Base-by-base conservation (phyloP, 1,140 invertebrate species). In the Habropoda laboriosa region DNA sequence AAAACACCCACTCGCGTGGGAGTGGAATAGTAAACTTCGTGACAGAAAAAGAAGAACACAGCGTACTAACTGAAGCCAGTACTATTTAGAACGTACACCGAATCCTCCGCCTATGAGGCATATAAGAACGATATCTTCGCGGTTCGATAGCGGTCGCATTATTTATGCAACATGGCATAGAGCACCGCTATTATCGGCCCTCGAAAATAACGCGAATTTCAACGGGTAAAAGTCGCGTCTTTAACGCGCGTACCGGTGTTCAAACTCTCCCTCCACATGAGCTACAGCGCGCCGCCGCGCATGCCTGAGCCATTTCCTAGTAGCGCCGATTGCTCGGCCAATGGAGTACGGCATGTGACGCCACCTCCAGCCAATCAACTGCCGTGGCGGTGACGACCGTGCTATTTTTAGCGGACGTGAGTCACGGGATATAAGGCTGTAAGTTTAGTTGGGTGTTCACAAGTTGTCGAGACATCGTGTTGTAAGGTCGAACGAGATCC, bases 391-490 rank as follows among this genome's bases (percentile, higher is more conserved):
- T 94, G 93, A 93, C 92, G 92, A 87, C 87, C 89, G 53, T 47
- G 80, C 83, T 93, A 93, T 92, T 92, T 92, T 93, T 92, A 92
- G 88, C 58, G 38, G 27, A 49, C 66, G 85, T 94, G 93, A 94
- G 89, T 94, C 93, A 94, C 91, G 88, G 89, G 88, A 92, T 93
- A 93, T 91, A 93, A 93, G 91, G 88, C 86, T 81, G 88, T 91
- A 90, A 87, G 79, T 90, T 90, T 88, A 88, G 87, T 90, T 89
- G 87, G 86, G 76, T 88, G 88, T 90, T 89, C 90, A 92, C 89
- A 93, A 90, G 87, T 90, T 90, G 89, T 82, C 86, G 86, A 89
- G 86, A 87, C 86, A 76, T 79, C 83, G 87, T 84, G 78, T 67
- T n/a, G 90, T 79, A 76, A 87, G 84, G 82, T 51, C 74, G 57